phyloP scores from a whole-genome alignment of 2,888 invertebrate genomes.

The Leucoma salicis region DNA sequence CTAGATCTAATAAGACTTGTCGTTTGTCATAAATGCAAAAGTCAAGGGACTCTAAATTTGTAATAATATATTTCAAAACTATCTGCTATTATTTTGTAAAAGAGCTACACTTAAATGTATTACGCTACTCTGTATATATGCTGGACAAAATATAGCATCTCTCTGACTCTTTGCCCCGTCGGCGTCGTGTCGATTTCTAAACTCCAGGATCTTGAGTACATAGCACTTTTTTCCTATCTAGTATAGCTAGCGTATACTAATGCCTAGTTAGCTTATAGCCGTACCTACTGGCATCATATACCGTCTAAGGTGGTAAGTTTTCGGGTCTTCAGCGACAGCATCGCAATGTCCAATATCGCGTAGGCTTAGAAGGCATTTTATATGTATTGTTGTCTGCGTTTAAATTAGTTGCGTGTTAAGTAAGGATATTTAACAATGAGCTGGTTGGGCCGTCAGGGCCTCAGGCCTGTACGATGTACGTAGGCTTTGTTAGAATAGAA shows the following conservation, averaged over 20 bases:
- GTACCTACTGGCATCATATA: not conserved
- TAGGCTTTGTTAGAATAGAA: conserved; percentile 14
- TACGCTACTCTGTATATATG: not conserved
- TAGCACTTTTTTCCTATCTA: not conserved
- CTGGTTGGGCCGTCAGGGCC: conserved; percentile 8
- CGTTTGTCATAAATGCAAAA: too few species aligned
- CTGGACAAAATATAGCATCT: not conserved
- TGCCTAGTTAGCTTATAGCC: not conserved
- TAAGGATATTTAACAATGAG: conserved; percentile 12
- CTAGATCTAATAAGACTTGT: too few species aligned
- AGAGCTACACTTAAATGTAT: not conserved
- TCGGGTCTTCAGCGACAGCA: conserved; percentile 2
- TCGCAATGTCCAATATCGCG: not conserved
- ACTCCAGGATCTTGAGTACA: not conserved
- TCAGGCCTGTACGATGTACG: conserved; percentile 2
- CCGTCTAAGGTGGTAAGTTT: conserved; percentile 3
- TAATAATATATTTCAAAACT: too few species aligned
- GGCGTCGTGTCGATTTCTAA: not conserved
- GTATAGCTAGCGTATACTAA: not conserved
- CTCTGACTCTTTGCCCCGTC: not conserved
- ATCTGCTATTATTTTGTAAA: not conserved
- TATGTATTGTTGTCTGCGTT: conserved; percentile 5
- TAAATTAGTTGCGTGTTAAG: conserved; percentile 4
- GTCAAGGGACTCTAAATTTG: too few species aligned
- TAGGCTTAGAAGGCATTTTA: conserved; percentile 2